phyloP scores from a whole-genome alignment of 2,113 vertebrate species.

The Pycnonotus jocosus region DNA sequence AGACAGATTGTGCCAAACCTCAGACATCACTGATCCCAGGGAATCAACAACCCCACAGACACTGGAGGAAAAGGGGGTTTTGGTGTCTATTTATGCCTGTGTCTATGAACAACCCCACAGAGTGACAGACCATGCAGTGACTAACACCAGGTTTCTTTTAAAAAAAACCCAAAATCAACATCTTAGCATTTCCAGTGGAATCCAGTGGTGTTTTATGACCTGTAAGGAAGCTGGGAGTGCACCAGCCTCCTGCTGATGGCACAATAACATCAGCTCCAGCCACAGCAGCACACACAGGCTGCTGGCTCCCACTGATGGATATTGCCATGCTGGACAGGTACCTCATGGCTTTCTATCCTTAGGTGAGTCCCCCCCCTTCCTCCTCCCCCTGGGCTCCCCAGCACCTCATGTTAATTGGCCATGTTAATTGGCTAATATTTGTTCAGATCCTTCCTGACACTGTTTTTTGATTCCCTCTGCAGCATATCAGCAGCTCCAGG shows the following conservation, averaged over 20 bases:
- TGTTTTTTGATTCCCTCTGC: background rate
- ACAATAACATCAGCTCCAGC: background rate
- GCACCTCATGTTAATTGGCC: constrained; percentile 21
- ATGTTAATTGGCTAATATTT: constrained; percentile 43
- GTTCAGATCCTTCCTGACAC: background rate
- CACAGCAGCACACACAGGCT: accelerated
- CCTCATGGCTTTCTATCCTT: background rate
- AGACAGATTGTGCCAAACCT: background rate
- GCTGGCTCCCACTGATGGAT: background rate
- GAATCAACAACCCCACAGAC: background rate
- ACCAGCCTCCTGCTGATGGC: background rate
- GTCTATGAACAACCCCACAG: background rate
- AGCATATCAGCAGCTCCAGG: background rate
- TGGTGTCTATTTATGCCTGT: background rate
- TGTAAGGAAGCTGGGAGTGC: background rate
- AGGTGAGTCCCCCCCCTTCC: background rate
- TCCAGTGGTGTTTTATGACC: background rate
- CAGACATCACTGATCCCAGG: accelerated
- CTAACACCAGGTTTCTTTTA: background rate
- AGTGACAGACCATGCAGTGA: background rate
- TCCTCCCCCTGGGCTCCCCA: background rate
- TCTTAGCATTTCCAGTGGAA: background rate
- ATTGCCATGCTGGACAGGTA: background rate
- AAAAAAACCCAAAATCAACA: background rate
- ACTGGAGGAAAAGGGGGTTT: background rate